phyloP scores from a whole-genome alignment of 2,113 vertebrate genomes.

The Phasianus colchicus region DNA sequence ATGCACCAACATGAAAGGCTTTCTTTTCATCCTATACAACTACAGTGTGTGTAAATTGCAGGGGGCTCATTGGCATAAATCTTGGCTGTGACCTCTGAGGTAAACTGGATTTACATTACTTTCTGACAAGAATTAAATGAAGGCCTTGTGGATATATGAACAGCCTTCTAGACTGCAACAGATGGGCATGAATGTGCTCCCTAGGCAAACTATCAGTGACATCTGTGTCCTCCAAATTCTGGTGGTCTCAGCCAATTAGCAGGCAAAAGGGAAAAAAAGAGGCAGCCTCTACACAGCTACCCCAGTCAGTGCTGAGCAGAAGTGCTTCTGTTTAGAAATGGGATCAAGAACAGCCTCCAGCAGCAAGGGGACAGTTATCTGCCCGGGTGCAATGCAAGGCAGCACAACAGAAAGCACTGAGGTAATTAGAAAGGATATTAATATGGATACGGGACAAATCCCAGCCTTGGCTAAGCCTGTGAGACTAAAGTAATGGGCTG shows the following conservation, averaged over 20 bases:
- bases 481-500: not conserved
- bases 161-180: slow-evolving; percentile 87
- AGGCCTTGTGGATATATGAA: slow-evolving; percentile 87
- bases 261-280: slow-evolving; percentile 51
- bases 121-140: slow-evolving; percentile 92
- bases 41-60: slow-evolving; percentile 84
- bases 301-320: slow-evolving; percentile 65
- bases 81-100: slow-evolving; percentile 86
- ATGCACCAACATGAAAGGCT: slow-evolving; percentile 86
- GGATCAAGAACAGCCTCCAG: slow-evolving; percentile 75
- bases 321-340: slow-evolving; percentile 81
- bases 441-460: slow-evolving; percentile 23
- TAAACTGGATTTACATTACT: slow-evolving; percentile 91
- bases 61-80: slow-evolving; percentile 87
- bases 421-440: slow-evolving; percentile 34
- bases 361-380: slow-evolving; percentile 46
- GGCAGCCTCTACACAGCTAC: slow-evolving; percentile 51
- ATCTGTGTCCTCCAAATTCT: slow-evolving; percentile 90
- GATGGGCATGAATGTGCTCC: slow-evolving; percentile 89
- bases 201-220: slow-evolving; percentile 88
- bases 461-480: not conserved
- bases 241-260: slow-evolving; percentile 88
- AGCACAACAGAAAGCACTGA: not conserved
- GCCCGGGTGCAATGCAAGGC: not conserved
- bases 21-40: slow-evolving; percentile 86